Percentiles rank a stretch among this genome's conserved stretches.
These are phyloP conservation scores for Rhimphoctona megacephalus DNA, from an alignment of 2,888 invertebrate species.

Conservation along the genomic window DNA sequence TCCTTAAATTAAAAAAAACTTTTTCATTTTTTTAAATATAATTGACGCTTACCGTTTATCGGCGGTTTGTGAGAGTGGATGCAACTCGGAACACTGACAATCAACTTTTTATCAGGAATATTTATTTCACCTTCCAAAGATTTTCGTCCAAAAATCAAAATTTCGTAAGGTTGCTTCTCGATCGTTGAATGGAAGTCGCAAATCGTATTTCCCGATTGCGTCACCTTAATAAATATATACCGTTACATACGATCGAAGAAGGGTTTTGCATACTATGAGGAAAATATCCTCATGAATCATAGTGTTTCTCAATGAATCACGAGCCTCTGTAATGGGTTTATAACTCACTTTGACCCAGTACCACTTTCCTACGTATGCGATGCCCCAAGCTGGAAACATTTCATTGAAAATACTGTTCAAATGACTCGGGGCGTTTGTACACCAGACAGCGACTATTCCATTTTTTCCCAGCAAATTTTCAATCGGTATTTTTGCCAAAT, in stretches of 20 bases:
- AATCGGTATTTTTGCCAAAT: conserved; percentile 90
- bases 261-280: not conserved
- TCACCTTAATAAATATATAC: conserved; percentile 86
- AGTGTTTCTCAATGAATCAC: not conserved
- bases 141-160: conserved; percentile 88
- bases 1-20: not conserved
- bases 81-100: conserved; percentile 95
- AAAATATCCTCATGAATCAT: not conserved
- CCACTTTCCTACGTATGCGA: conserved; percentile 91
- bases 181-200: conserved; percentile 88
- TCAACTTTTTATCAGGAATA: conserved; percentile 86
- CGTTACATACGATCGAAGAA: not conserved
- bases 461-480: conserved; percentile 87
- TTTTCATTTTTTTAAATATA: conserved; percentile 19
- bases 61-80: conserved; percentile 99
- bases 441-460: conserved; percentile 94
- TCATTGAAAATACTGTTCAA: conserved; percentile 88
- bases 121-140: conserved; percentile 78
- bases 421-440: conserved; percentile 93
- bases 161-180: conserved; percentile 96
- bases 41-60: conserved; percentile 87
- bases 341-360: conserved; percentile 93
- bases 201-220: conserved; percentile 89
- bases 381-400: conserved; percentile 93
- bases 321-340: not conserved